Percentiles rank a stretch among this genome's conserved stretches.
Evolutionary conservation across 2,113 vertebrate genomes (phyloP).

Genomic region (Felis catus): F.catus_Fca126_mat1.0 CM031419.1:40512001-40512500

Average conservation of each 20-base stretch:
- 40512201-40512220: not conserved
- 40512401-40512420: conserved; percentile 41
- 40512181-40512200: conserved; percentile 33
- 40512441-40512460: not conserved
- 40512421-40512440: conserved; percentile 48
- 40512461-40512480: not conserved
- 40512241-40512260: conserved; percentile 4
- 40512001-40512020: conserved; percentile 4
- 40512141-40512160: not conserved
- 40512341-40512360: not conserved
- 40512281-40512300: conserved; percentile 52
- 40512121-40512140: not conserved
- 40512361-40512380: conserved; percentile 38
- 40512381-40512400: not conserved
- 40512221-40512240: conserved; percentile 11
- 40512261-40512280: not conserved
- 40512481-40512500: not conserved
- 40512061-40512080: not conserved
- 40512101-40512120: conserved; percentile 22
- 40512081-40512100: conserved; percentile 22
- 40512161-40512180: conserved; percentile 1
- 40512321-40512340: conserved; percentile 52
- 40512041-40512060: not conserved
- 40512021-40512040: conserved; percentile 42
- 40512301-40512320: conserved; percentile 26